A percentile compares a stretch with the other conserved stretches of the same genome.
phyloP scores from a whole-genome alignment of 2,113 vertebrate species.

The Donacobius atricapilla region DNA sequence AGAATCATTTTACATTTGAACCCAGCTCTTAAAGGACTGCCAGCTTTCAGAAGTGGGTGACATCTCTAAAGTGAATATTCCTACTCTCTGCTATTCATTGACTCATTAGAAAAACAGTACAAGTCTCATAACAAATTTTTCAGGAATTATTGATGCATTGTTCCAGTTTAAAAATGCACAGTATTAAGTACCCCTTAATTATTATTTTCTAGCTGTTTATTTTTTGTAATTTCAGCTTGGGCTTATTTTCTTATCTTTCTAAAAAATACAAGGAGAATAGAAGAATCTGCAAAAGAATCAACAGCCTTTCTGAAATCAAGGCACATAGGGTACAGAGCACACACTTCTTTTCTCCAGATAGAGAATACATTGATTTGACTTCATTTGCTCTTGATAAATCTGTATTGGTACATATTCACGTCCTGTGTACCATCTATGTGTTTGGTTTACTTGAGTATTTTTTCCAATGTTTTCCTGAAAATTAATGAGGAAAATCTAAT shows the following conservation, averaged over 20 bases:
- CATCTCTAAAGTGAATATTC: neutral
- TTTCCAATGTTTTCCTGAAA: neutral
- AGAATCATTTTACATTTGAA: neutral
- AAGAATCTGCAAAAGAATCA: neutral
- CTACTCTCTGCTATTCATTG: neutral
- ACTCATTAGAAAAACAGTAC: neutral
- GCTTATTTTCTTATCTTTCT: neutral
- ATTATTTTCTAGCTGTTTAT: neutral
- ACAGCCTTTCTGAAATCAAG: neutral
- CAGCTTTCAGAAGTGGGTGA: neutral
- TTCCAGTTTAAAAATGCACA: neutral
- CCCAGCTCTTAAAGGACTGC: fast-evolving
- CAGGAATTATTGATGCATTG: neutral
- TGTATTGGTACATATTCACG: neutral
- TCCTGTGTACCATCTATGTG: neutral
- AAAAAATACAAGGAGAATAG: neutral
- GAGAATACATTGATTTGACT: neutral
- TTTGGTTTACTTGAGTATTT: neutral
- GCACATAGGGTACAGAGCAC: neutral
- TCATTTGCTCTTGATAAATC: neutral
- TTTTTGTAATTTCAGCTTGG: neutral
- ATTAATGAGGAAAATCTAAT: neutral
- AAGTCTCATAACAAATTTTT: neutral
- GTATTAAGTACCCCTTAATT: neutral
- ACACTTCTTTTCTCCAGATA: neutral